A percentile compares a stretch with the other conserved stretches of the same genome.
Evolutionary conservation across 1,140 invertebrate genomes (phyloP).

Genomic region (Stegodyphus mimosarum): DNA sequence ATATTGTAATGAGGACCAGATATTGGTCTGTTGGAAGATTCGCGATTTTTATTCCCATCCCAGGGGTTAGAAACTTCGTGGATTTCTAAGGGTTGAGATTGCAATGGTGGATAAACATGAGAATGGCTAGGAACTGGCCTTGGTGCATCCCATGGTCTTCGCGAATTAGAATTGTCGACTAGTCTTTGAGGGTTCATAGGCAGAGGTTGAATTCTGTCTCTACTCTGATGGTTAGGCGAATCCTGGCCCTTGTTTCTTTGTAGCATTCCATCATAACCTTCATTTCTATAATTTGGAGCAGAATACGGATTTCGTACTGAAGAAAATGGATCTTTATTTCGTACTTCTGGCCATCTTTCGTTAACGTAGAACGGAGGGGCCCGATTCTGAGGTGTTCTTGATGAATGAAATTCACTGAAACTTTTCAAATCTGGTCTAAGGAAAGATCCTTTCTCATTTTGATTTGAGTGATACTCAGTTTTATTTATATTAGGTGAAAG

Average conservation of each 20-base stretch:
- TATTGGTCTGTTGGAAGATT: not conserved
- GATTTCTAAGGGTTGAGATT: slow-evolving; percentile 48
- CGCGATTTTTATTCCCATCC: slow-evolving; percentile 9
- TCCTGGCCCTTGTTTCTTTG: not conserved
- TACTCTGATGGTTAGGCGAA: not conserved
- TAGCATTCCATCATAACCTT: not conserved
- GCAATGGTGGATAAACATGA: slow-evolving; percentile 9
- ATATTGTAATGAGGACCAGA: slow-evolving; percentile 36
- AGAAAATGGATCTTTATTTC: slow-evolving; percentile 49
- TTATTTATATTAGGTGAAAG: slow-evolving; percentile 7
- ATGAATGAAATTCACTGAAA: not conserved
- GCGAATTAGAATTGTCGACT: slow-evolving; percentile 7
- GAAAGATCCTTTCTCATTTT: not conserved
- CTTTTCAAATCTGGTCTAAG: slow-evolving; percentile 34
- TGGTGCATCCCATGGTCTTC: slow-evolving; percentile 25
- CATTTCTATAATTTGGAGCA: not conserved
- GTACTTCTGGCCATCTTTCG: not conserved
- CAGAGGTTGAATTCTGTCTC: slow-evolving; percentile 4
- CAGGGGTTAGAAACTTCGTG: slow-evolving; percentile 41
- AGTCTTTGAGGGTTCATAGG: slow-evolving; percentile 40
- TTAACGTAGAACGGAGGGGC: not conserved
- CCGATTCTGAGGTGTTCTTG: not conserved
- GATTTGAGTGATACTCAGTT: not conserved
- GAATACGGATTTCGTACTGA: slow-evolving; percentile 52
- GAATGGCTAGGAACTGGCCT: slow-evolving; percentile 1